Evolutionary conservation across 2,113 vertebrate species (phyloP).

Genomic region (Oreotrochilus melanogaster): DNA sequence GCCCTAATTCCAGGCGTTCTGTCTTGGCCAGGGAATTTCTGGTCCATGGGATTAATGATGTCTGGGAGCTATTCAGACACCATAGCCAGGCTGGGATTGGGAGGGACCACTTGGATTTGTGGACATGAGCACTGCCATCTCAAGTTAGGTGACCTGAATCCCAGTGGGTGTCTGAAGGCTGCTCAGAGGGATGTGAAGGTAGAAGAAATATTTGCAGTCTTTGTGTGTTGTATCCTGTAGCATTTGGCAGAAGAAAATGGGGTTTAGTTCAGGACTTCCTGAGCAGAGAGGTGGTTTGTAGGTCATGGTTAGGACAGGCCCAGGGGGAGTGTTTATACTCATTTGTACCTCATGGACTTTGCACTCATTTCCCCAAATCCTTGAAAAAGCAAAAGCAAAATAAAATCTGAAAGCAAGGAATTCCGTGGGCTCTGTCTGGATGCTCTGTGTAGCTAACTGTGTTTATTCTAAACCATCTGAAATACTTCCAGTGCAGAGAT

Average conservation of each 20-base stretch:
- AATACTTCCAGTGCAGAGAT: neutral
- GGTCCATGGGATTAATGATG: neutral
- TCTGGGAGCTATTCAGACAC: neutral
- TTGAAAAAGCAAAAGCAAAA: neutral
- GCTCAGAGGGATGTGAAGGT: neutral
- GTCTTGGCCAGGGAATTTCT: neutral
- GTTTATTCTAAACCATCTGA: neutral
- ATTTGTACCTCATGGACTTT: neutral
- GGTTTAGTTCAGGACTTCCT: neutral
- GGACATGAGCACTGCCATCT: neutral
- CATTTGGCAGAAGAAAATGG: neutral
- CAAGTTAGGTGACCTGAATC: neutral
- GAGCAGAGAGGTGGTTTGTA: neutral
- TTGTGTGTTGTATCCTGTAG: neutral
- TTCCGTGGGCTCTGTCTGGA: neutral
- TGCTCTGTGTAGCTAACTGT: neutral
- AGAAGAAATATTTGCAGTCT: neutral
- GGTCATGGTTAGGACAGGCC: neutral
- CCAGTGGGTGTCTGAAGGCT: neutral
- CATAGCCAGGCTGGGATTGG: neutral
- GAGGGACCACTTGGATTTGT: neutral
- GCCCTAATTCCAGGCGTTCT: rapidly evolving
- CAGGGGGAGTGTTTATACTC: neutral
- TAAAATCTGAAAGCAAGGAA: neutral
- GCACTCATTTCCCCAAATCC: neutral